Conservation (phyloP, 1,140 invertebrate species). For the Drosophila santomea region DNA sequence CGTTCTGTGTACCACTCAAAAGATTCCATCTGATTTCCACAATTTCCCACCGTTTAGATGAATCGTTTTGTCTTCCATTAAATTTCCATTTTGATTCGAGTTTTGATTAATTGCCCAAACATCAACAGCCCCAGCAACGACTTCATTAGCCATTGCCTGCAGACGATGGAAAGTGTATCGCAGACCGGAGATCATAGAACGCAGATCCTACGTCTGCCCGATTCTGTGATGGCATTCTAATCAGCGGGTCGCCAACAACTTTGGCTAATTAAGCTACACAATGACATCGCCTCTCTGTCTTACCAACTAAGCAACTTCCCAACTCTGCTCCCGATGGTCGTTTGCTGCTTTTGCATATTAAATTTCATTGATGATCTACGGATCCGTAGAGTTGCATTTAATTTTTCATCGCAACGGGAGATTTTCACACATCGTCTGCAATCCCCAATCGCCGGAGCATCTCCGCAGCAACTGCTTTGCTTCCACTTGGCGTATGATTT, state of each 20-base stretch:
- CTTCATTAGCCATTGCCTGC: slow-evolving; percentile 61
- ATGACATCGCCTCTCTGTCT: slow-evolving; percentile 61
- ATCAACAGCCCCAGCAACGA: slow-evolving; percentile 48
- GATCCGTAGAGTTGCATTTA: slow-evolving; percentile 77
- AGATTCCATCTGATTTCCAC: slow-evolving; percentile 46
- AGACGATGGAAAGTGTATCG: slow-evolving; percentile 25
- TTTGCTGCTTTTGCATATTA: slow-evolving; percentile 64
- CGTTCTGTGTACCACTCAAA: slow-evolving; percentile 12
- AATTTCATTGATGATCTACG: slow-evolving; percentile 83
- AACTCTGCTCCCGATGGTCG: slow-evolving; percentile 19
- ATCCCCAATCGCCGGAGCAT: slow-evolving; percentile 24
- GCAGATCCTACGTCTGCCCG: slow-evolving; percentile 4
- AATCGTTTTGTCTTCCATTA: slow-evolving; percentile 74
- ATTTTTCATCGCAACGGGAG: slow-evolving; percentile 81
- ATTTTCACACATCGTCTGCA: slow-evolving; percentile 77
- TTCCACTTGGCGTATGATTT: slow-evolving; percentile 74
- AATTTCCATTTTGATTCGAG: slow-evolving; percentile 73
- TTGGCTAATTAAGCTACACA: slow-evolving; percentile 81
- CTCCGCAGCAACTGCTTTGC: slow-evolving; percentile 10
- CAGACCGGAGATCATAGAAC: slow-evolving; percentile 2
- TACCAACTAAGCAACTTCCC: slow-evolving; percentile 1
- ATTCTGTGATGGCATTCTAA: slow-evolving; percentile 65
- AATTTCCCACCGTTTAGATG: slow-evolving; percentile 68
- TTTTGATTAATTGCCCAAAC: slow-evolving; percentile 75
- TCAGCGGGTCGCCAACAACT: slow-evolving; percentile 65